These are phyloP conservation scores for Drosophila cracens DNA, from an alignment of 2,888 invertebrate genomes.

Conservation along the genomic window DNA sequence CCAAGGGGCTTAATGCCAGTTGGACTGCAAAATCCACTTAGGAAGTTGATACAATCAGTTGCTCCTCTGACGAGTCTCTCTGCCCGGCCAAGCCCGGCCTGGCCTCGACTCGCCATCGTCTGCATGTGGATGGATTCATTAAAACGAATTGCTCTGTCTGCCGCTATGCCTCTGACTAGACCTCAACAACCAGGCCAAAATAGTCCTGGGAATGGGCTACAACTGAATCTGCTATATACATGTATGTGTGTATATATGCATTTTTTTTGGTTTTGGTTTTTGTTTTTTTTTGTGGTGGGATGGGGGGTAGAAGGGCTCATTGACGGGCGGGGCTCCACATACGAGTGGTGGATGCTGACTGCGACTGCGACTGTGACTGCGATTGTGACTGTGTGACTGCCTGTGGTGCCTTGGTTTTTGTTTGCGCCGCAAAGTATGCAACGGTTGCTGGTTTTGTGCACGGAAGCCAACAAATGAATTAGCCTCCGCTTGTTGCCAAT, in stretches of 20 bases:
- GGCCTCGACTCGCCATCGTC: constrained; percentile 42
- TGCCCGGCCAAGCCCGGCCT: neutral
- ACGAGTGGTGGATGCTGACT: constrained; percentile 39
- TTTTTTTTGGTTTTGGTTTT: constrained; percentile 38
- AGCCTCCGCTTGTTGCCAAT: constrained; percentile 55
- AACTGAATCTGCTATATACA: constrained; percentile 23
- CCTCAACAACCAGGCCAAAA: constrained; percentile 42
- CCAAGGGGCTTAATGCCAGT: constrained; percentile 81
- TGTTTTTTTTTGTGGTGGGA: constrained; percentile 12
- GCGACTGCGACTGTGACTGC: constrained; percentile 21
- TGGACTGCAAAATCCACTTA: constrained; percentile 81
- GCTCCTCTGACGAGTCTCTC: constrained; percentile 63
- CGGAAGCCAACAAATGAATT: constrained; percentile 65
- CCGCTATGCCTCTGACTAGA: constrained; percentile 15
- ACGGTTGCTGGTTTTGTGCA: constrained; percentile 73
- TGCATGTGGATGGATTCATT: constrained; percentile 79
- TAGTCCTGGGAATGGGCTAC: constrained; percentile 50
- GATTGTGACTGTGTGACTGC: constrained; percentile 31
- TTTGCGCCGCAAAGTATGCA: constrained; percentile 79
- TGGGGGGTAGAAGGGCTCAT: constrained; percentile 58
- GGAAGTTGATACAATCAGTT: constrained; percentile 81
- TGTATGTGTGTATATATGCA: constrained; percentile 39
- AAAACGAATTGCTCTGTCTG: constrained; percentile 78
- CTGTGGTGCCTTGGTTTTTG: constrained; percentile 73
- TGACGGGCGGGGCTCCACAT: constrained; percentile 59